Conservation (phyloP, 2,113 vertebrate genomes). For the Ceyx margarethae region DNA sequence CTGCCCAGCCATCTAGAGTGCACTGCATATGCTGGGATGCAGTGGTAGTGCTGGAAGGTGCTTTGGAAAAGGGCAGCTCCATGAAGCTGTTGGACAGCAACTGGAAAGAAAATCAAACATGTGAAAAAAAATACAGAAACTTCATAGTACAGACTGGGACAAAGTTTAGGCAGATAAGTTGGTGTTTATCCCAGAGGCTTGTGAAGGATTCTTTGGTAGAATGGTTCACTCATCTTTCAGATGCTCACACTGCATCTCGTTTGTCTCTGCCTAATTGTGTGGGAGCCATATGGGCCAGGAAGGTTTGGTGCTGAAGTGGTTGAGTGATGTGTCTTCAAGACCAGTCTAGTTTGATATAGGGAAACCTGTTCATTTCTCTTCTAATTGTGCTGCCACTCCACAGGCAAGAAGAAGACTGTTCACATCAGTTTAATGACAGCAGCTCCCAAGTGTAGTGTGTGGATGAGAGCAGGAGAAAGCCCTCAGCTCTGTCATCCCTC, state of each 20-base stretch:
- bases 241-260: not conserved
- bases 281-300: not conserved
- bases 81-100: not conserved
- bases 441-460: not conserved
- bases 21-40: not conserved
- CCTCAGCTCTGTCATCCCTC: not conserved
- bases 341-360: not conserved
- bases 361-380: not conserved
- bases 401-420: not conserved
- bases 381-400: not conserved
- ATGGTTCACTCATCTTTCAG: not conserved
- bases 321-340: not conserved
- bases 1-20: not conserved
- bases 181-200: not conserved
- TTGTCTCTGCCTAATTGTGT: not conserved
- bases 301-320: not conserved
- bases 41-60: not conserved
- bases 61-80: not conserved
- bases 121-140: not conserved
- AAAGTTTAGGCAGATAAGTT: not conserved
- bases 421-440: not conserved
- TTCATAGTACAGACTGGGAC: not conserved
- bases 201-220: not conserved
- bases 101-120: constrained; percentile 11
- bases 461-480: not conserved